These are phyloP conservation scores for Conopomorpha cramerella DNA, from an alignment of 1,140 invertebrate species.

Conservation along the genomic window DNA sequence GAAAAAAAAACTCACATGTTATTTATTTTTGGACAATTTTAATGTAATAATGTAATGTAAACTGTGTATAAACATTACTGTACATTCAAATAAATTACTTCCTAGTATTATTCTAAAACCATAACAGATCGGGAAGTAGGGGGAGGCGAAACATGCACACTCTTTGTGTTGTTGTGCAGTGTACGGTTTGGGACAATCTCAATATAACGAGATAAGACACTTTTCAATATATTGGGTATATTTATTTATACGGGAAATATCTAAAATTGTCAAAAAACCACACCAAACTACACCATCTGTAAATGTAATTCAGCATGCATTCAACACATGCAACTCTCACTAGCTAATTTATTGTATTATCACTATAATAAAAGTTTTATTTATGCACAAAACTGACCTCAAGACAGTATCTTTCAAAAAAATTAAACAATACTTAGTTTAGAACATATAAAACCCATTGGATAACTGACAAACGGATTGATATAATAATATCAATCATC, in stretches of 20 bases:
- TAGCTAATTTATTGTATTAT: too few relatives aligned
- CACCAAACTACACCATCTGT: constrained; percentile 31
- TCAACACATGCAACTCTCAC: constrained; percentile 37
- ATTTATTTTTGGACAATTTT: constrained; percentile 28
- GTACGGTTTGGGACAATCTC: not conserved
- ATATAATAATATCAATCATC: too few relatives aligned
- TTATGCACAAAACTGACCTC: constrained; percentile 27
- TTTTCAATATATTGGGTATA: not conserved
- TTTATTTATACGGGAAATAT: too few relatives aligned
- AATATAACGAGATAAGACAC: not conserved
- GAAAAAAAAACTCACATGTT: constrained; percentile 18
- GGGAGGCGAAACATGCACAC: not conserved
- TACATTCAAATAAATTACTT: constrained; percentile 27
- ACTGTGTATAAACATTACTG: constrained; percentile 32
- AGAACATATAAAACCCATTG: too few relatives aligned
- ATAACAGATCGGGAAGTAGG: not conserved
- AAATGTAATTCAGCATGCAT: constrained; percentile 34
- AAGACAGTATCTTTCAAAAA: too few relatives aligned
- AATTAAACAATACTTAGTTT: too few relatives aligned
- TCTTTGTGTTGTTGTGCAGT: not conserved
- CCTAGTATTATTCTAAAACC: too few relatives aligned
- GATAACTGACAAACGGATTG: too few relatives aligned
- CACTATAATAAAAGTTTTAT: constrained; percentile 23
- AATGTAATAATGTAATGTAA: constrained; percentile 34
- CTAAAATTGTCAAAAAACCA: constrained; percentile 15